A percentile compares a stretch with the other conserved stretches of the same genome.
phyloP scores from a whole-genome alignment of 2,888 invertebrate genomes.

The Drosophila testacea region DNA sequence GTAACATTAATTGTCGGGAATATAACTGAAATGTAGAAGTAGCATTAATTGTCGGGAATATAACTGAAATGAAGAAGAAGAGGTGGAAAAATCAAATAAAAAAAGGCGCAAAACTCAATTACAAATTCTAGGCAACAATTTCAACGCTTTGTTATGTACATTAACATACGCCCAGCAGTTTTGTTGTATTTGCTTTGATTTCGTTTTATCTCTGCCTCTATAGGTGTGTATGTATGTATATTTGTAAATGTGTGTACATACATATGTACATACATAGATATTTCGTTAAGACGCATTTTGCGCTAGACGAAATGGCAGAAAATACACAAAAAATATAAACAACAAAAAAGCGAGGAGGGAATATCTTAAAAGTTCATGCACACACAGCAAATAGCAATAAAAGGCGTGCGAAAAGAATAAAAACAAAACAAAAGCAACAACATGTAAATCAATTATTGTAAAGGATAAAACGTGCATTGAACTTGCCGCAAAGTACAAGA shows the following conservation, averaged over 20 bases:
- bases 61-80: background rate
- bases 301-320: constrained; percentile 63
- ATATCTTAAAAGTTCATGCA: constrained; percentile 78
- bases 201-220: constrained; percentile 12
- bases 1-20: no score
- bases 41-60: background rate
- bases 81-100: constrained; percentile 14
- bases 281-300: constrained; percentile 70
- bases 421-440: constrained; percentile 27
- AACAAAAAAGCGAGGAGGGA: constrained; percentile 34
- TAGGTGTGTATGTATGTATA: constrained; percentile 10
- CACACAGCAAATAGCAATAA: constrained; percentile 40
- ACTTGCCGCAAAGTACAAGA: constrained; percentile 27
- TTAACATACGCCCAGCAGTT: constrained; percentile 22
- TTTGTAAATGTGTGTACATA: background rate
- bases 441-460: constrained; percentile 66
- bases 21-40: constrained; percentile 2
- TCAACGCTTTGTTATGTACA: constrained; percentile 58
- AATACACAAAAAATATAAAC: background rate
- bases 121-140: constrained; percentile 70
- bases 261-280: constrained; percentile 3
- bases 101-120: constrained; percentile 62
- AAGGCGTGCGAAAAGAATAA: constrained; percentile 23
- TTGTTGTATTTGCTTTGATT: constrained; percentile 17
- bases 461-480: constrained; percentile 75